Evolutionary conservation across 2,888 invertebrate species (phyloP).

Genomic region (Troglohyphantes excavatus): DNA sequence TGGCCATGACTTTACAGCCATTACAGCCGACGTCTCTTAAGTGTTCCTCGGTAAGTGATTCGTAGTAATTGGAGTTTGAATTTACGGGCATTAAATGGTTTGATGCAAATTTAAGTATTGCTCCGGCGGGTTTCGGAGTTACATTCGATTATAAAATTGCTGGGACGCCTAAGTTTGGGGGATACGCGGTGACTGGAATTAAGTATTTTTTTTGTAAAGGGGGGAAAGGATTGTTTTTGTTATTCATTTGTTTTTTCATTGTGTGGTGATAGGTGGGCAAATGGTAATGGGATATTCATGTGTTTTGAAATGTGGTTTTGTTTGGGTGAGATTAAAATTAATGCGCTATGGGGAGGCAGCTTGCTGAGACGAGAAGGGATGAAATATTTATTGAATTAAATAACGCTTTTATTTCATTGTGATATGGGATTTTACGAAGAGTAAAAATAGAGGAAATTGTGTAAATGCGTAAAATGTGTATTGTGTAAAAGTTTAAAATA

Average conservation of each 20-base stretch:
- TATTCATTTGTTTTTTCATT: not conserved
- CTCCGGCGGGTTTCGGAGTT: slow-evolving; percentile 26
- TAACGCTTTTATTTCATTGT: too few relatives aligned
- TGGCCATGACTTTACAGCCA: slow-evolving; percentile 21
- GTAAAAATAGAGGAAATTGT: too few relatives aligned
- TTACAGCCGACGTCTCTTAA: slow-evolving; percentile 33
- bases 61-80: slow-evolving; percentile 73
- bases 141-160: slow-evolving; percentile 4
- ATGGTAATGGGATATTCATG: slow-evolving; percentile 34
- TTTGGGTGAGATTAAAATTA: not conserved
- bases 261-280: not conserved
- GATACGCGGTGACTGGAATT: not conserved
- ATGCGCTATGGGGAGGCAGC: not conserved
- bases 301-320: slow-evolving; percentile 9
- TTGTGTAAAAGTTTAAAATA: too few relatives aligned
- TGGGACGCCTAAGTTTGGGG: not conserved
- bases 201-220: not conserved
- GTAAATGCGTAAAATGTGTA: too few relatives aligned
- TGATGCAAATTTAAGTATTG: slow-evolving; percentile 74
- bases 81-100: slow-evolving; percentile 62
- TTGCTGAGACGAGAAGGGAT: not conserved
- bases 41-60: slow-evolving; percentile 54
- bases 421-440: too few relatives aligned
- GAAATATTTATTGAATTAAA: slow-evolving; percentile 1
- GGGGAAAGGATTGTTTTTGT: not conserved